Base-by-base conservation (phyloP, 2,113 vertebrate species). In the Phycodurus eques region DNA sequence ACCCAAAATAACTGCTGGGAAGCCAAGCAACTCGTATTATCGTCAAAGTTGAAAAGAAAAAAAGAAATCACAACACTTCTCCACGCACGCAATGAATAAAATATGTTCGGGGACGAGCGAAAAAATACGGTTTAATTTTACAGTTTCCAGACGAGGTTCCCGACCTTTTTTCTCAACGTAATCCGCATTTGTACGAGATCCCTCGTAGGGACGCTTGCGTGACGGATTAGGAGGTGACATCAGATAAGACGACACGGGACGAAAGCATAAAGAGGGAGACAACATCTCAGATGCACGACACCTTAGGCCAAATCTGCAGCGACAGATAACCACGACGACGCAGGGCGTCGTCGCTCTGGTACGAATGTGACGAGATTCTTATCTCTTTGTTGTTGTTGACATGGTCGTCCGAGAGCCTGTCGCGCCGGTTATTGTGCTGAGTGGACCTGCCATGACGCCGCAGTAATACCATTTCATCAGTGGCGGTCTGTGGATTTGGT, bases 221-320 rank as follows among this genome's bases (percentile, higher is more conserved):
- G 68, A 76, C 33, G 79, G 85, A 87, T 87, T 87, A 85, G 51
- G 62, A 65, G 61, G 81, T 80, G 87, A 78, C 84, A 90, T 86
- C 88, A 88, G 87, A 90, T 87, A 85, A 81, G 61, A 39, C 59
- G 70, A 79, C 78, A 70, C 73, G 44, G 68, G 82, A 77, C 76
- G 51, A 67, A 80, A 70, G 64, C 71, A 51, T 61, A 66, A 66
- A 68, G 46, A 77, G 81, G 81, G 75, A 79, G 81, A 84, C 82
- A 81, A 77, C 80, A 84, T 79, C 78, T 68, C 74, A 61, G 72
- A 72, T 65, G 74, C 67, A 68, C 70, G 79, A 62, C 59, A 75
- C 86, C 77, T 62, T 3, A 4, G 79, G 87, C 74, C 68, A 67
- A 82, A 80, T 83, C 83, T 89, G 83, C 74, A 72, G 77, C 68